Percentiles rank a stretch among this genome's conserved stretches.
These are phyloP conservation scores for Tenthredo distinguenda DNA, from an alignment of 2,888 invertebrate species.

Conservation along the genomic window DNA sequence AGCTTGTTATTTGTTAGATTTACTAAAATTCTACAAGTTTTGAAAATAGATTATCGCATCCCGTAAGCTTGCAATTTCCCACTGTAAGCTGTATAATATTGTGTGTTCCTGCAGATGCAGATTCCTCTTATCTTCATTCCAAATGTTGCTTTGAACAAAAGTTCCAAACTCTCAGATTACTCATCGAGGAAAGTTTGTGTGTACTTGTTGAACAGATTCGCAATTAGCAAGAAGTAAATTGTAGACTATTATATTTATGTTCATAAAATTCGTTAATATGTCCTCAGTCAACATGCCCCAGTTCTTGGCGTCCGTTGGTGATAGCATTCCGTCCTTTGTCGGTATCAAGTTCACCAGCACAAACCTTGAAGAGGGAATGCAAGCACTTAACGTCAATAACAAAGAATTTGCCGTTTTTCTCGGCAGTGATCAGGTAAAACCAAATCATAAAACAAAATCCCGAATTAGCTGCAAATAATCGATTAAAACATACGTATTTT, in stretches of 20 bases:
- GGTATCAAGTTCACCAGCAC: conserved; percentile 92
- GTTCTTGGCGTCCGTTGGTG: conserved; percentile 83
- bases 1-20: background rate
- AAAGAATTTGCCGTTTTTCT: conserved; percentile 82
- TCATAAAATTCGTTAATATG: conserved; percentile 15
- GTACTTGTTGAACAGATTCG: background rate
- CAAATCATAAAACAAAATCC: background rate
- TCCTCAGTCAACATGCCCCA: conserved; percentile 86
- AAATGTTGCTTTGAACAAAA: background rate
- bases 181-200: background rate
- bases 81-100: background rate
- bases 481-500: conserved; percentile 10
- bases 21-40: conserved; percentile 70
- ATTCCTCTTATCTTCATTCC: background rate
- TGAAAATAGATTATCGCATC: conserved; percentile 79
- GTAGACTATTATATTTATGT: background rate
- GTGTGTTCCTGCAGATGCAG: background rate
- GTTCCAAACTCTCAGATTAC: background rate
- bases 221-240: conserved; percentile 8
- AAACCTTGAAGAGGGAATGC: conserved; percentile 85
- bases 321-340: conserved; percentile 85
- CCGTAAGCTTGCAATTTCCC: background rate
- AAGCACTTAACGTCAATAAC: conserved; percentile 80
- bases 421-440: conserved; percentile 84
- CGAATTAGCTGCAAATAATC: background rate